A percentile compares a stretch with the other conserved stretches of the same genome.
phyloP scores from a whole-genome alignment of 1,140 invertebrate species.

The Hormaphis cornu region DNA sequence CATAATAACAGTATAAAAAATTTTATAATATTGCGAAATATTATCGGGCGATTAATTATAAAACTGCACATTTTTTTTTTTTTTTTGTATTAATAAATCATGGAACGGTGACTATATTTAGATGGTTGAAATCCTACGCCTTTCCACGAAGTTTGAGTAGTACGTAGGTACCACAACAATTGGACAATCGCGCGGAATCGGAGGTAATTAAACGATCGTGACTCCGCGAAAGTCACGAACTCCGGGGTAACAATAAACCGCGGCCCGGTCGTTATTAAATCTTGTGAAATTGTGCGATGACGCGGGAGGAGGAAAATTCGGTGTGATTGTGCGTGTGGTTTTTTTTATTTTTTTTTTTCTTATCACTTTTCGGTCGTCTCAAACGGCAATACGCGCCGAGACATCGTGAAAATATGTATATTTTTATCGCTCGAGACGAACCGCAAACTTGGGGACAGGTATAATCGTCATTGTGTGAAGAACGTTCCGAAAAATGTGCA shows the following conservation, averaged over 20 bases:
- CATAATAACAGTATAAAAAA: too few species aligned
- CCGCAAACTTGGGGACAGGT: too few species aligned
- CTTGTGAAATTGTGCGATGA: constrained; percentile 7
- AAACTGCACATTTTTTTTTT: too few species aligned
- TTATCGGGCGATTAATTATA: too few species aligned
- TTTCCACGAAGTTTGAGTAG: constrained; percentile 11
- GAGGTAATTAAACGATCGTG: constrained; percentile 18
- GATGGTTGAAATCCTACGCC: background rate
- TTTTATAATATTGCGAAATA: too few species aligned
- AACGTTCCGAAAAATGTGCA: too few species aligned
- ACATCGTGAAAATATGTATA: background rate
- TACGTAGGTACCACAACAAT: constrained; percentile 22
- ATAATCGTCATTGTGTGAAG: too few species aligned
- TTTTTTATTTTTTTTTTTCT: background rate
- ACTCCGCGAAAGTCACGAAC: constrained; percentile 23
- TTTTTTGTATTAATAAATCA: too few species aligned
- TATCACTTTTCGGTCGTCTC: background rate
- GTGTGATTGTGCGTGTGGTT: background rate
- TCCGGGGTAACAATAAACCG: constrained; percentile 11
- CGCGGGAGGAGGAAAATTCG: background rate
- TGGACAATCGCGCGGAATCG: constrained; percentile 7
- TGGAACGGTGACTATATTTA: too few species aligned
- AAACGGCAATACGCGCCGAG: background rate
- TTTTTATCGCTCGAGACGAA: too few species aligned
- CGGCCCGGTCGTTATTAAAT: constrained; percentile 16